Evolutionary conservation across 2,797 vertebrate genomes (phyloP).

Genomic region (Chloroceryle amazona): DNA sequence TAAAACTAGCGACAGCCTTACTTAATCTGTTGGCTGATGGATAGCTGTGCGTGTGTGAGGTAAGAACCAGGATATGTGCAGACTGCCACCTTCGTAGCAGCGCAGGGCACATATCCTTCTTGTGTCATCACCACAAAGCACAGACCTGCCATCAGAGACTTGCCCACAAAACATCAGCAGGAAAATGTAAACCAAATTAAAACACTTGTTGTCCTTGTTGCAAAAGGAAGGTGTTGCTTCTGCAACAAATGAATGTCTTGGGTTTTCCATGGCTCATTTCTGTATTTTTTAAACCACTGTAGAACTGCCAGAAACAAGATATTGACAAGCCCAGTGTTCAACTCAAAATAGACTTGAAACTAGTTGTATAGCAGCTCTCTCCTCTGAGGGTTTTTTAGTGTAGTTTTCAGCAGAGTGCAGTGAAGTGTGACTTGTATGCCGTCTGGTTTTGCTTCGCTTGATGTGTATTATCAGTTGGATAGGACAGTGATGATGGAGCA

Average conservation of each 20-base stretch:
- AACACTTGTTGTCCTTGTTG: neutral
- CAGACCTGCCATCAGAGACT: neutral
- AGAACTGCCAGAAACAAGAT: conserved; percentile 26
- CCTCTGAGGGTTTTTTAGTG: conserved; percentile 9
- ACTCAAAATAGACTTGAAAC: conserved; percentile 21
- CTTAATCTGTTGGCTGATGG: neutral
- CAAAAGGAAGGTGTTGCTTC: neutral
- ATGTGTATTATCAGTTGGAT: neutral
- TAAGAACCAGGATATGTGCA: neutral
- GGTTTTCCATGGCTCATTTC: conserved; percentile 17
- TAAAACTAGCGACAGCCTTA: neutral
- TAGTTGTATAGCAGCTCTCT: neutral
- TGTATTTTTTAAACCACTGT: conserved; percentile 26
- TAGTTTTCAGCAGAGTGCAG: conserved; percentile 38
- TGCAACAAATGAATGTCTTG: neutral
- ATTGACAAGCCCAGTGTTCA: conserved; percentile 30
- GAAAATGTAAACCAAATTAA: neutral
- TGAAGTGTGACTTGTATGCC: conserved; percentile 39
- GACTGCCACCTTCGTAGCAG: neutral
- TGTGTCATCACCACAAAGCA: neutral
- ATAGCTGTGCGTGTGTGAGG: neutral
- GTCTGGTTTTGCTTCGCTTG: conserved; percentile 34
- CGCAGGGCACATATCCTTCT: neutral
- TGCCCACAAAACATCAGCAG: neutral
- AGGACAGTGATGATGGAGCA: neutral